Evolutionary conservation across 2,888 invertebrate species (phyloP).

Genomic region (Eupithecia centaureata): DNA sequence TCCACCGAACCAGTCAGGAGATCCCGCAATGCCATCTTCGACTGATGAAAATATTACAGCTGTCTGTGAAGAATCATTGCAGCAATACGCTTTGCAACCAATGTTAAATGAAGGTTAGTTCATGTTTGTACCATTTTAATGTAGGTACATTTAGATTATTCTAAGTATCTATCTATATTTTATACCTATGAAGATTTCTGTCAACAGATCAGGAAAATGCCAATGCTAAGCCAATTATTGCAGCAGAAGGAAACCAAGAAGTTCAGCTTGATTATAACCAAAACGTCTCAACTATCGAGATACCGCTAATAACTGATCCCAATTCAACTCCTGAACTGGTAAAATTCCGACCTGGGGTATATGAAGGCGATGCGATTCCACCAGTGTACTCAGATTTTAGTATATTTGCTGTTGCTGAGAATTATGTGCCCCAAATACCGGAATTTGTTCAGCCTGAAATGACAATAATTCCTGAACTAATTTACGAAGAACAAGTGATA

Average conservation of each 20-base stretch:
- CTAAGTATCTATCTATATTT: neutral
- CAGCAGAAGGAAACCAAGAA: constrained; percentile 4
- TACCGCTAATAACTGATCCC: constrained; percentile 19
- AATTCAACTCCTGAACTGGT: constrained; percentile 15
- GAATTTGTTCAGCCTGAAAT: constrained; percentile 13
- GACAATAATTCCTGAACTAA: constrained; percentile 18
- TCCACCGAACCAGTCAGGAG: neutral
- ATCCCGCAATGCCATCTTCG: neutral
- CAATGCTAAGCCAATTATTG: neutral
- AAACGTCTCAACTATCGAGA: constrained; percentile 13
- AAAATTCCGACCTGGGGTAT: constrained; percentile 24
- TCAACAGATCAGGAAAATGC: neutral
- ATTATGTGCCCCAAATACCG: constrained; percentile 11
- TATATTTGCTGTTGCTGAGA: constrained; percentile 17
- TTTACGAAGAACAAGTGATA: neutral
- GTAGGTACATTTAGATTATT: neutral
- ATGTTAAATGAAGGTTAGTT: neutral
- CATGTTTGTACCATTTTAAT: neutral
- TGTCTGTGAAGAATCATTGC: neutral
- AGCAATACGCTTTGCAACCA: neutral
- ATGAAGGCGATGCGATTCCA: constrained; percentile 26
- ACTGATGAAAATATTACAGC: neutral
- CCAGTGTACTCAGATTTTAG: constrained; percentile 23
- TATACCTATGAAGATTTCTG: no score
- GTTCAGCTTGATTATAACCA: neutral